Conservation (phyloP, 2,888 invertebrate genomes). For the Dexiosoma caninum region DNA sequence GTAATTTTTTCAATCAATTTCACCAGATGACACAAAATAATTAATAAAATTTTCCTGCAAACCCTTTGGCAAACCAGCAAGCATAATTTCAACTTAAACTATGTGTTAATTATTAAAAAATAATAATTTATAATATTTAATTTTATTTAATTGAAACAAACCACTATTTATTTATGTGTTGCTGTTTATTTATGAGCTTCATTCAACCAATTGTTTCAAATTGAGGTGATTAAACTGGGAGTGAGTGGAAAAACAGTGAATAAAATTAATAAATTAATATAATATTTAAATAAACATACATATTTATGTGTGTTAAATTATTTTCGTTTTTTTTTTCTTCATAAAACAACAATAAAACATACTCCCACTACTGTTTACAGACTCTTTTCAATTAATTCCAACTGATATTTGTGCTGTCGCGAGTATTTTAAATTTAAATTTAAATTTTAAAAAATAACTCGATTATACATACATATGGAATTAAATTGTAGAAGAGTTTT, state of each 20-base stretch:
- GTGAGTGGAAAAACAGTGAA: neutral
- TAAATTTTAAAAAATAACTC: slow-evolving; percentile 30
- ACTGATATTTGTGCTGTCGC: slow-evolving; percentile 7
- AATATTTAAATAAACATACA: slow-evolving; percentile 38
- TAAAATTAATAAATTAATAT: slow-evolving; percentile 25
- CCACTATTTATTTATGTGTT: slow-evolving; percentile 14
- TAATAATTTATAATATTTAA: neutral
- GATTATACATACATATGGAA: slow-evolving; percentile 41
- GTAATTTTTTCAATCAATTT: too few species aligned
- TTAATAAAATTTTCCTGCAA: too few species aligned
- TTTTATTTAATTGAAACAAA: slow-evolving; percentile 31
- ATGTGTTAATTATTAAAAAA: slow-evolving; percentile 15
- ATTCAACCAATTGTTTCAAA: slow-evolving; percentile 4
- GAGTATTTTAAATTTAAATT: slow-evolving; percentile 22
- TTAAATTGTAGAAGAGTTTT: neutral
- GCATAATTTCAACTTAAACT: slow-evolving; percentile 25
- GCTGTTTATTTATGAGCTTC: neutral
- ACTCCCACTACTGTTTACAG: neutral
- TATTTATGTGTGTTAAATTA: slow-evolving; percentile 35
- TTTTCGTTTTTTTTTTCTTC: neutral
- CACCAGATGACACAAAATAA: too few species aligned
- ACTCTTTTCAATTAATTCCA: neutral
- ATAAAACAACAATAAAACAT: neutral
- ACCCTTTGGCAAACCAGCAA: slow-evolving; percentile 2
- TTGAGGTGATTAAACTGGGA: slow-evolving; percentile 4